A percentile compares a stretch with the other conserved stretches of the same genome.
phyloP scores from a whole-genome alignment of 1,140 invertebrate species.

The Neodiprion fabricii region DNA sequence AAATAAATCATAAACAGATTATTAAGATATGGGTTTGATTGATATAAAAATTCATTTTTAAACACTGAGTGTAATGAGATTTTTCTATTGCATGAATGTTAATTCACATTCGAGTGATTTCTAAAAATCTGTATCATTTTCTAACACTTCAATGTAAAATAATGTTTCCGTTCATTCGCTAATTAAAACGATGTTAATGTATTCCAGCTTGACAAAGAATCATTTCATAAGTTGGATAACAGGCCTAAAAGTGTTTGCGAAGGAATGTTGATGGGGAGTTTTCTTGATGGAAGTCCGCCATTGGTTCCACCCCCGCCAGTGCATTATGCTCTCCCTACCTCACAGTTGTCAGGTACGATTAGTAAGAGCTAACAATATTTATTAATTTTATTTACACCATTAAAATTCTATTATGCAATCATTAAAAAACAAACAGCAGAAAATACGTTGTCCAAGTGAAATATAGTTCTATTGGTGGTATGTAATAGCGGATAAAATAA shows the following conservation, averaged over 20 bases:
- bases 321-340: constrained; percentile 61
- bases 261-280: constrained; percentile 52
- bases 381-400: neutral
- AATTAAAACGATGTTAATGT: constrained; percentile 15
- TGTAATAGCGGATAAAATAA: too few relatives aligned
- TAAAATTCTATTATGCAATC: too few relatives aligned
- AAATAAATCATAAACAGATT: too few relatives aligned
- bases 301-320: constrained; percentile 67
- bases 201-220: constrained; percentile 56
- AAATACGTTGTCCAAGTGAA: neutral
- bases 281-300: constrained; percentile 58
- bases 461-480: neutral
- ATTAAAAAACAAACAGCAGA: neutral
- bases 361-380: neutral
- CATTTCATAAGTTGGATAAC: constrained; percentile 40
- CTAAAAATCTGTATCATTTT: neutral
- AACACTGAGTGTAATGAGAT: neutral
- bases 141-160: neutral
- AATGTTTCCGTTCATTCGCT: neutral
- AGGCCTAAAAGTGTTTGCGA: constrained; percentile 58
- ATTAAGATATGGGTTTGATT: too few relatives aligned
- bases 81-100: neutral
- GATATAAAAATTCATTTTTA: too few relatives aligned
- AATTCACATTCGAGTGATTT: neutral
- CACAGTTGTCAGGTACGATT: constrained; percentile 49